Evolutionary conservation across 2,797 vertebrate species (phyloP).

Genomic region (Eptatretus atami): DNA sequence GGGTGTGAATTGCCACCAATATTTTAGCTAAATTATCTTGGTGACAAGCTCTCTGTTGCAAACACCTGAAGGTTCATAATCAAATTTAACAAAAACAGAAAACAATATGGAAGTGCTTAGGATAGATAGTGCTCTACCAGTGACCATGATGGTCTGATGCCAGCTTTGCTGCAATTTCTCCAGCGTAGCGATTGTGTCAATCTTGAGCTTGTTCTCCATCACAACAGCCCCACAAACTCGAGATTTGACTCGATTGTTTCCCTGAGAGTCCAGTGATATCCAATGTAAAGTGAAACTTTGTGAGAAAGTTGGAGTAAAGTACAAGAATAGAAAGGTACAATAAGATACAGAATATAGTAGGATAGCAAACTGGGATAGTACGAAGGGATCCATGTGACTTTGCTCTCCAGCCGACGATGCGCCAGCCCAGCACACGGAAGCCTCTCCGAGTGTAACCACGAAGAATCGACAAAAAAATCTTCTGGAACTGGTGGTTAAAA

Average conservation of each 20-base stretch:
- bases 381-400: conserved; percentile 70
- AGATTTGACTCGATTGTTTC: conserved; percentile 68
- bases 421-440: conserved; percentile 81
- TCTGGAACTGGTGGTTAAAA: conserved; percentile 33
- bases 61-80: background rate
- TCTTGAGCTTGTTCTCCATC: conserved; percentile 95
- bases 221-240: conserved; percentile 82
- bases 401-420: conserved; percentile 60
- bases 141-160: conserved; percentile 90
- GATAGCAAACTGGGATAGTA: background rate
- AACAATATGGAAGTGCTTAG: background rate
- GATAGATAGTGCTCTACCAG: conserved; percentile 23
- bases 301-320: too few species aligned
- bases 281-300: too few species aligned
- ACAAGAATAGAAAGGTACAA: conserved; percentile 6
- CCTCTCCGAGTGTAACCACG: conserved; percentile 76
- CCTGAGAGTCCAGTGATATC: conserved; percentile 11
- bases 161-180: conserved; percentile 44
- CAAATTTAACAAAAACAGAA: background rate
- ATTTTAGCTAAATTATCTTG: too few species aligned
- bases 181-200: conserved; percentile 54
- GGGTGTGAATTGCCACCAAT: too few species aligned
- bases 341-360: background rate
- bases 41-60: background rate
- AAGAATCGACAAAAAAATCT: conserved; percentile 40